Base-by-base conservation (phyloP, 2,888 invertebrate species). In the Cremastobaeus sp. region DNA sequence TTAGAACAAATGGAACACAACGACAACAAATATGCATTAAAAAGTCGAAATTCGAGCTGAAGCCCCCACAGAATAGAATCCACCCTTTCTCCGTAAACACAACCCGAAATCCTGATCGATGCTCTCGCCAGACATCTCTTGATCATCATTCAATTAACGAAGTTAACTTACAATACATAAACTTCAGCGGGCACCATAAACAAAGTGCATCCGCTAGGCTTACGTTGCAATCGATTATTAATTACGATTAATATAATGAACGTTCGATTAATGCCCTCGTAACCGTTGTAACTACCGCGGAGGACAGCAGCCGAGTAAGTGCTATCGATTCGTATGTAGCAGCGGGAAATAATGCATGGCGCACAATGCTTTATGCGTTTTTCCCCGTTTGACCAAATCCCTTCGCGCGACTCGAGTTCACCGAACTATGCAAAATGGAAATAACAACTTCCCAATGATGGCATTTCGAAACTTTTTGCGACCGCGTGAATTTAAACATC, bases 381-480 rank as follows among this genome's bases (percentile, higher is more conserved):
- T 52, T 69, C n/a, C 21, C 45, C n/a, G n/a, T 41, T 48, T 17
- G 9, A 11, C 8, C 34, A 37, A 41, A 57, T 55, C 47, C 30
- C 48, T 64, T 17, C 4, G 20, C 6, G 39, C 48, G 14, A 2
- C 15, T 18, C 32, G 9, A 45, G 35, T 60, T 59, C 9, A 20
- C 25, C 18, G 35, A 48, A 48, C 55, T 48, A 41, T 41, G 57
- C 25, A 43, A 60, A 30, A 30, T 28, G 41, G 25, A 37, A 45
- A 60, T 52, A 60, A 60, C 66, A 69, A 69, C 59, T 69, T 60
- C 11, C 12, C 47, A 60, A 69, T 14, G 69, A 60, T 20, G 25
- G 60, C 60, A 54, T 70, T 70, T 70, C 17, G 15, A 14, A n/a
- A 39, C 52, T 54, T 69, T 45, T 59, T 15, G 17, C 43, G 12